phyloP scores from a whole-genome alignment of 2,797 vertebrate species.

The Stomatorhinus walkeri region DNA sequence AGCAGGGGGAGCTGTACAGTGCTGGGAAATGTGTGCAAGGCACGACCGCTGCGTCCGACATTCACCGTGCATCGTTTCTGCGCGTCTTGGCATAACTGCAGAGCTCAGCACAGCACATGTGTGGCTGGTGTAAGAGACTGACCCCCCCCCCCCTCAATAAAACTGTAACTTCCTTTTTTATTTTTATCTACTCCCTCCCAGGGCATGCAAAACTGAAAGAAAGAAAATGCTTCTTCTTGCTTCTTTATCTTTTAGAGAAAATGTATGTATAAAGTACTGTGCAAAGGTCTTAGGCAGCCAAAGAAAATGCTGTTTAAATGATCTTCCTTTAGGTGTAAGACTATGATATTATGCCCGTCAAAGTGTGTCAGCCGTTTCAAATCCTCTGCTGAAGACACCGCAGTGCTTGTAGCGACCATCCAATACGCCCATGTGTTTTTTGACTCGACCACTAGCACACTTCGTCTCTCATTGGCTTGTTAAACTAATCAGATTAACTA shows the following conservation, averaged over 20 bases:
- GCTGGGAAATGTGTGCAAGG: neutral
- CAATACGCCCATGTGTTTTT: neutral
- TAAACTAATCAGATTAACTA: neutral
- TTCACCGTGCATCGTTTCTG: neutral
- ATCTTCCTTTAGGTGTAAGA: neutral
- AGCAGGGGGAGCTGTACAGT: neutral
- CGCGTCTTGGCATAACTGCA: neutral
- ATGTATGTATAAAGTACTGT: neutral
- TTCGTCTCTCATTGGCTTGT: neutral
- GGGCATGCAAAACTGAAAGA: neutral
- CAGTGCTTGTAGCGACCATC: neutral
- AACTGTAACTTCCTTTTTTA: slow-evolving; percentile 3
- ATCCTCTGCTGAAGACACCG: neutral
- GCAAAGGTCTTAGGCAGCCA: neutral
- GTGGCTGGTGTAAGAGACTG: neutral
- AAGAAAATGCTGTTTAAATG: neutral
- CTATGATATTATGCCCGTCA: neutral
- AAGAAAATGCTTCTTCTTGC: neutral
- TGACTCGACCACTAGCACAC: neutral
- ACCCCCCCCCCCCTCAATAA: neutral
- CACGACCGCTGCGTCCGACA: neutral
- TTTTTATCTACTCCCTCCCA: neutral
- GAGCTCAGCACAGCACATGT: neutral
- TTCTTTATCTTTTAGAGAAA: neutral
- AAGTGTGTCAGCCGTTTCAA: neutral